Evolutionary conservation across 2,888 invertebrate genomes (phyloP).

Genomic region (Carpatolechia fugitivella): DNA sequence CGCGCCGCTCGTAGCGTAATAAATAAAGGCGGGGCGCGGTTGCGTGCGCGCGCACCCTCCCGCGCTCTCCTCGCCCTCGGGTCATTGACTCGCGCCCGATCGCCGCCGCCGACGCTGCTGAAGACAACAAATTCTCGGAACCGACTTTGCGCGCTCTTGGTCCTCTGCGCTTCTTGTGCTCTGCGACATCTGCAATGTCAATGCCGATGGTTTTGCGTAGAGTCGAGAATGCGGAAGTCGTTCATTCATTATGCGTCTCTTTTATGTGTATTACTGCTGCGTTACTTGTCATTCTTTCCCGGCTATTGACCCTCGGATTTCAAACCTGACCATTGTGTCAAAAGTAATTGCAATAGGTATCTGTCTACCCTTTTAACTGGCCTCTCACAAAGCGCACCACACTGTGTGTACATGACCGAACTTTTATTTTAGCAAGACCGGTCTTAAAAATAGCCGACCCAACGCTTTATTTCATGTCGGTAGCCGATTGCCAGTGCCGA

Average conservation of each 20-base stretch:
- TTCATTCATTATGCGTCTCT: neutral
- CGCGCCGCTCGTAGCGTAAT: slow-evolving; percentile 75
- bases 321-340: slow-evolving; percentile 44
- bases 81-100: slow-evolving; percentile 69
- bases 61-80: slow-evolving; percentile 67
- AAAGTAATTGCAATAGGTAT: no score
- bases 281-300: slow-evolving; percentile 37
- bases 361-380: slow-evolving; percentile 29
- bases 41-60: slow-evolving; percentile 78
- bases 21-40: slow-evolving; percentile 79
- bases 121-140: slow-evolving; percentile 64
- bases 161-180: slow-evolving; percentile 38
- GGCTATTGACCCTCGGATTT: slow-evolving; percentile 50
- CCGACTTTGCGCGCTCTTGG: slow-evolving; percentile 54
- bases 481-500: slow-evolving; percentile 22
- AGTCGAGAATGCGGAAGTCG: slow-evolving; percentile 16
- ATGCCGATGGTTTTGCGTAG: slow-evolving; percentile 54
- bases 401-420: slow-evolving; percentile 12
- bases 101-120: slow-evolving; percentile 47
- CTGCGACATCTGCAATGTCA: slow-evolving; percentile 61
- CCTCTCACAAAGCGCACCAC: slow-evolving; percentile 16
- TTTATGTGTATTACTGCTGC: neutral
- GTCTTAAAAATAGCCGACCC: slow-evolving; percentile 45
- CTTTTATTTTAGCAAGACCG: slow-evolving; percentile 40
- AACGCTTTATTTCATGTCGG: slow-evolving; percentile 42